Evolutionary conservation across 2,888 invertebrate genomes (phyloP).

Genomic region (Amiota communis): DNA sequence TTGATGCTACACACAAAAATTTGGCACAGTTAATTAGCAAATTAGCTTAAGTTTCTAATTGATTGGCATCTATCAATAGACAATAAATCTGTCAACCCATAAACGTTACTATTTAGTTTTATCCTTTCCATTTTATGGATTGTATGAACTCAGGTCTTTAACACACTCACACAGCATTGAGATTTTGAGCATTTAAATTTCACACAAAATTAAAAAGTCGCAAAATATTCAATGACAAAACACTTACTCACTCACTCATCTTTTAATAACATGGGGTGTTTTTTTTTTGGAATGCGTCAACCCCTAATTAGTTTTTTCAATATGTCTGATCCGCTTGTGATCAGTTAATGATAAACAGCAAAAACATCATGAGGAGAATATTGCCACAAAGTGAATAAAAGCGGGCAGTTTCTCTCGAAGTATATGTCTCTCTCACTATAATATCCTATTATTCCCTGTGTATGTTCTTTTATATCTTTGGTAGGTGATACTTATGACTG

Average conservation of each 20-base stretch:
- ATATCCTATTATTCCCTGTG: neutral
- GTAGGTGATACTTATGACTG: constrained; percentile 32
- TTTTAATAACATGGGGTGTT: neutral
- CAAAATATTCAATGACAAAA: constrained; percentile 21
- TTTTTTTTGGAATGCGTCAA: constrained; percentile 39
- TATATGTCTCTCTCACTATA: neutral
- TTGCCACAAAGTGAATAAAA: constrained; percentile 12
- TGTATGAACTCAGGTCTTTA: neutral
- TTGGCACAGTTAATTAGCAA: constrained; percentile 7
- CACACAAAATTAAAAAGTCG: constrained; percentile 46
- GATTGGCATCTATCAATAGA: neutral
- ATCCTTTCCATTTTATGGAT: constrained; percentile 2
- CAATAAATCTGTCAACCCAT: constrained; percentile 13
- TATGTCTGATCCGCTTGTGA: constrained; percentile 46
- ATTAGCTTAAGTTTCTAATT: neutral
- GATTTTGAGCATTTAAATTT: constrained; percentile 33
- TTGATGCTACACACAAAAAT: too few relatives aligned
- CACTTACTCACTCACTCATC: constrained; percentile 10
- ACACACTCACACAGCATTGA: neutral
- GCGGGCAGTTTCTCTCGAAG: neutral
- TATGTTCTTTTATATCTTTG: constrained; percentile 52
- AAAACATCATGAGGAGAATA: constrained; percentile 17
- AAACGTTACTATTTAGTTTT: neutral
- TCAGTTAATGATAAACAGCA: constrained; percentile 61
- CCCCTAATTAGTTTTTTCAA: constrained; percentile 52